A percentile compares a stretch with the other conserved stretches of the same genome.
These are phyloP conservation scores for Grantiella picta DNA, from an alignment of 2,113 vertebrate genomes.

Conservation along the genomic window DNA sequence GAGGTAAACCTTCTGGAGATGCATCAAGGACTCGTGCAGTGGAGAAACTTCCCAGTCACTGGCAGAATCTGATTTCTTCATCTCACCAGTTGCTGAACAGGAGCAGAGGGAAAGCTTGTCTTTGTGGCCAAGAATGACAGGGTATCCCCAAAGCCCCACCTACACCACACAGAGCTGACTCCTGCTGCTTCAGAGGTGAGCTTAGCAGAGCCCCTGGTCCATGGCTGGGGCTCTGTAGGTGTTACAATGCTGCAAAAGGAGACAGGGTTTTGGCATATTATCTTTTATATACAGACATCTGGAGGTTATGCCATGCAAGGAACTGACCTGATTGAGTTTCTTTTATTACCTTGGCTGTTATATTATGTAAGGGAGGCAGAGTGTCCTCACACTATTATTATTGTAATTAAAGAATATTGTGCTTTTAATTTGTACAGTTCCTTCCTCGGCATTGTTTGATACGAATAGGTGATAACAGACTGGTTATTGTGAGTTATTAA, in stretches of 20 bases:
- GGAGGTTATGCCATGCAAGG: not conserved
- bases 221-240: not conserved
- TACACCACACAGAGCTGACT: not conserved
- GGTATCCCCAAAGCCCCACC: accelerated
- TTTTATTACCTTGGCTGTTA: not conserved
- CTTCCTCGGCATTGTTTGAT: slow-evolving; percentile 36
- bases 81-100: not conserved
- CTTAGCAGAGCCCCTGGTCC: not conserved
- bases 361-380: not conserved
- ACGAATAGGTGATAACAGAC: not conserved
- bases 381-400: not conserved
- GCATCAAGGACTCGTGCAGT: accelerated
- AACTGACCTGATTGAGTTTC: not conserved
- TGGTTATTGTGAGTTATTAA: slow-evolving; percentile 47
- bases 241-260: not conserved
- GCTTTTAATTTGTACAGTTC: slow-evolving; percentile 30
- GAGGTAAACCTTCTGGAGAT: not conserved
- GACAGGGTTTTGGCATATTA: not conserved
- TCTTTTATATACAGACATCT: not conserved
- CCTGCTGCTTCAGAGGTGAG: not conserved
- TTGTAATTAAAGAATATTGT: slow-evolving; percentile 39
- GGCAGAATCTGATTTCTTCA: not conserved
- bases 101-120: not conserved
- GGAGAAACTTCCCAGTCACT: not conserved
- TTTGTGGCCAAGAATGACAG: not conserved